Conservation (phyloP, 1,140 invertebrate species). For the Eumeta japonica region DNA sequence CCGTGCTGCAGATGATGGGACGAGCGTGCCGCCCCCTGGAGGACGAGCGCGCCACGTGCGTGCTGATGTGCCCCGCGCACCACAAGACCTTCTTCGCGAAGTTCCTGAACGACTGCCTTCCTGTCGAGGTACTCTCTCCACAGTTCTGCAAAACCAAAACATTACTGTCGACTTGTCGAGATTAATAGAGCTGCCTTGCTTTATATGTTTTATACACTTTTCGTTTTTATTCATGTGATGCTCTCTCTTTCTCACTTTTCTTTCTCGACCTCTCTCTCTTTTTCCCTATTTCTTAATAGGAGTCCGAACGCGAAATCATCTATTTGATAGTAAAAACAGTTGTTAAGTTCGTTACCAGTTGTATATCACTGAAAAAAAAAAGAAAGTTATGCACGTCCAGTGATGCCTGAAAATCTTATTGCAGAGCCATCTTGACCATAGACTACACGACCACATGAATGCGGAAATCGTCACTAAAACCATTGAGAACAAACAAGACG, state of each 20-base stretch:
- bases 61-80: constrained; percentile 94
- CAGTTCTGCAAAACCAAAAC: no score
- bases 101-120: constrained; percentile 95
- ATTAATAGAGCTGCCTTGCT: no score
- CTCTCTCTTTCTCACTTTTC: background rate
- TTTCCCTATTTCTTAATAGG: no score
- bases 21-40: constrained; percentile 84
- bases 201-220: no score
- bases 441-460: constrained; percentile 98
- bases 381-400: no score
- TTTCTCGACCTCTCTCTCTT: no score
- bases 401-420: no score
- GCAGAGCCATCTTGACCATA: constrained; percentile 72
- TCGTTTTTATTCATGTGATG: background rate
- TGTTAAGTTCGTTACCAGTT: no score
- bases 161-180: no score
- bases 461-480: constrained; percentile 99
- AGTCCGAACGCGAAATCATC: no score
- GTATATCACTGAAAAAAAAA: no score
- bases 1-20: constrained; percentile 97
- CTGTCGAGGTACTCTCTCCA: constrained; percentile 93
- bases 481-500: constrained; percentile 99
- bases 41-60: constrained; percentile 94
- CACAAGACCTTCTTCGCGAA: constrained; percentile 99
- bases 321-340: no score